Evolutionary conservation across 2,113 vertebrate species (phyloP).

Genomic region (Triplophysa dalaica): DNA sequence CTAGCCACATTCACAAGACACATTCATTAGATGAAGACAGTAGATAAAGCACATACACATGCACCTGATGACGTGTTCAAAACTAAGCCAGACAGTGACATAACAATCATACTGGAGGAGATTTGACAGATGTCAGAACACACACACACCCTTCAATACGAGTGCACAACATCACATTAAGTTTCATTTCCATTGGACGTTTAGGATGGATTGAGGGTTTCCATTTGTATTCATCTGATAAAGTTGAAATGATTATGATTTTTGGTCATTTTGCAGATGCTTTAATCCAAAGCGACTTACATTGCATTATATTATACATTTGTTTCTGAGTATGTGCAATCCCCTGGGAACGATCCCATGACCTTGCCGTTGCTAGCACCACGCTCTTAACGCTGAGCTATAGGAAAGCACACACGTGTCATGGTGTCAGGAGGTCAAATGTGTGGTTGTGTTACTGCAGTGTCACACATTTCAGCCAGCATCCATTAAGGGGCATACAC

Average conservation of each 20-base stretch:
- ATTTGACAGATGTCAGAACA: neutral
- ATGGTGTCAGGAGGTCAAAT: neutral
- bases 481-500: neutral
- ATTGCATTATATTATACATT: too few relatives aligned
- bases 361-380: too few relatives aligned
- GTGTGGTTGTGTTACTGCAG: neutral
- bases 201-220: too few relatives aligned
- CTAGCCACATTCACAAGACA: too few relatives aligned
- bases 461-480: neutral
- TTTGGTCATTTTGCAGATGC: neutral
- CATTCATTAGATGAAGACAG: neutral
- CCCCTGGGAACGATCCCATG: too few relatives aligned
- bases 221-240: too few relatives aligned
- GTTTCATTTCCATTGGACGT: too few relatives aligned
- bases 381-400: too few relatives aligned
- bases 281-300: too few relatives aligned
- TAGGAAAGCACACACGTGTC: too few relatives aligned
- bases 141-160: neutral
- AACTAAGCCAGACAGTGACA: neutral
- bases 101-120: neutral
- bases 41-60: neutral
- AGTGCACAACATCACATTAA: too few relatives aligned
- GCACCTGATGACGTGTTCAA: neutral
- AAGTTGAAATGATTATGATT: neutral
- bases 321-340: too few relatives aligned